Evolutionary conservation across 2,113 vertebrate species (phyloP).

Genomic region (Tor tambroides): DNA sequence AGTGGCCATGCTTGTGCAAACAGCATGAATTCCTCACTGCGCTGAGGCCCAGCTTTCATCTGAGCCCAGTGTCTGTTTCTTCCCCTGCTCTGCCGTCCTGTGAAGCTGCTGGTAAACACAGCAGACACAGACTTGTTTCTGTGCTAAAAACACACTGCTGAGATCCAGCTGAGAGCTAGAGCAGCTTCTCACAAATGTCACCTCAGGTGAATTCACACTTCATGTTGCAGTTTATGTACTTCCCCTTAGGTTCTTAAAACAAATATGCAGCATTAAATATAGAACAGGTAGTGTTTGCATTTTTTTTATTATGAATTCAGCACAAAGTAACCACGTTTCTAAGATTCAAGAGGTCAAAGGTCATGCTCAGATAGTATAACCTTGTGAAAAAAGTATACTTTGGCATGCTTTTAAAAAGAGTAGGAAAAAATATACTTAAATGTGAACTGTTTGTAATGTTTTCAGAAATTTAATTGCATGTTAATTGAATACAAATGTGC

Average conservation of each 20-base stretch:
- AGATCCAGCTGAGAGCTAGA: constrained; percentile 28
- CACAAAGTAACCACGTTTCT: neutral
- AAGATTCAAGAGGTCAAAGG: neutral
- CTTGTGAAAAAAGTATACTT: neutral
- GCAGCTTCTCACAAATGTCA: neutral
- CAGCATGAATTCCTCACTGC: constrained; percentile 69
- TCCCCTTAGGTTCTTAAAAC: neutral
- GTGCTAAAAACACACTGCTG: constrained; percentile 20
- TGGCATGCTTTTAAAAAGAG: neutral
- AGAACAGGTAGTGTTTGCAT: neutral
- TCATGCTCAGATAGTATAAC: neutral
- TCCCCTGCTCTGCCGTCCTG: constrained; percentile 30
- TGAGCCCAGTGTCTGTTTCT: constrained; percentile 52
- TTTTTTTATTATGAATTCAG: neutral
- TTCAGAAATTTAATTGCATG: neutral
- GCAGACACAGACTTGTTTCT: constrained; percentile 47
- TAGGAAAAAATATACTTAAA: neutral
- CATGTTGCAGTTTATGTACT: neutral
- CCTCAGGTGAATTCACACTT: constrained; percentile 11
- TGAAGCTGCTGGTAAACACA: constrained; percentile 56
- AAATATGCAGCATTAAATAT: neutral
- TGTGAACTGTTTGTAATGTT: neutral
- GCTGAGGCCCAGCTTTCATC: constrained; percentile 64
- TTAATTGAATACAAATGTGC: neutral
- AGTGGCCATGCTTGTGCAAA: constrained; percentile 60